These are phyloP conservation scores for Panagrolaimus sp. DNA, from an alignment of 1,140 invertebrate genomes.

Conservation along the genomic window DNA sequence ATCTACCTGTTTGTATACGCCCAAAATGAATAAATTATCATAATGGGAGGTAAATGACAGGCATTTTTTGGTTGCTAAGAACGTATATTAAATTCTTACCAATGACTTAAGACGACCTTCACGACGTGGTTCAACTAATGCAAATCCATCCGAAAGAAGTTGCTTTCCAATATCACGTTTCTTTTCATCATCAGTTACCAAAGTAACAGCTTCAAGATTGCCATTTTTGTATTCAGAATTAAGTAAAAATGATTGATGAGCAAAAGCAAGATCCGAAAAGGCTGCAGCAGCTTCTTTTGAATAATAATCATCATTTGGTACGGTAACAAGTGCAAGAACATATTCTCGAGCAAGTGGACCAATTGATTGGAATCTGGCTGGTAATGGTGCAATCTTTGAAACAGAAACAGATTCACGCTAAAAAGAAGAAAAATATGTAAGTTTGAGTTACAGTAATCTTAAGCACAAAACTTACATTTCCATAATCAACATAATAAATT, in stretches of 20 bases:
- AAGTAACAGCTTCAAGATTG: conserved; percentile 65
- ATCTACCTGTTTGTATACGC: not conserved
- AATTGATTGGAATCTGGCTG: conserved; percentile 68
- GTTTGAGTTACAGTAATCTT: conserved; percentile 9
- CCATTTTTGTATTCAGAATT: conserved; percentile 66
- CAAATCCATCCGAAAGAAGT: conserved; percentile 77
- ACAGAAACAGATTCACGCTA: conserved; percentile 61
- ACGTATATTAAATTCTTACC: conserved; percentile 60
- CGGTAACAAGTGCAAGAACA: conserved; percentile 72
- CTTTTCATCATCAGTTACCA: conserved; percentile 66
- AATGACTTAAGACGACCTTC: conserved; percentile 76
- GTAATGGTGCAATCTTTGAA: conserved; percentile 68
- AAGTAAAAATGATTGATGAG: conserved; percentile 63
- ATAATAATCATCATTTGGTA: conserved; percentile 72
- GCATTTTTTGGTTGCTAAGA: not conserved
- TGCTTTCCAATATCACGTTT: conserved; percentile 76
- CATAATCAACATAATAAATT: conserved; percentile 89
- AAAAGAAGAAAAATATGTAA: conserved; percentile 39
- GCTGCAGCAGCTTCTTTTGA: conserved; percentile 36
- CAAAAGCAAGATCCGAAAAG: conserved; percentile 74
- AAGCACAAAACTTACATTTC: conserved; percentile 67
- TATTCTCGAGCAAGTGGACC: conserved; percentile 81
- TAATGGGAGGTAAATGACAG: not conserved
- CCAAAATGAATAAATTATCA: not conserved
- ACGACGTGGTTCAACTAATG: conserved; percentile 73